phyloP scores from a whole-genome alignment of 2,113 vertebrate genomes.

The Dicerorhinus sumatrensis region DNA sequence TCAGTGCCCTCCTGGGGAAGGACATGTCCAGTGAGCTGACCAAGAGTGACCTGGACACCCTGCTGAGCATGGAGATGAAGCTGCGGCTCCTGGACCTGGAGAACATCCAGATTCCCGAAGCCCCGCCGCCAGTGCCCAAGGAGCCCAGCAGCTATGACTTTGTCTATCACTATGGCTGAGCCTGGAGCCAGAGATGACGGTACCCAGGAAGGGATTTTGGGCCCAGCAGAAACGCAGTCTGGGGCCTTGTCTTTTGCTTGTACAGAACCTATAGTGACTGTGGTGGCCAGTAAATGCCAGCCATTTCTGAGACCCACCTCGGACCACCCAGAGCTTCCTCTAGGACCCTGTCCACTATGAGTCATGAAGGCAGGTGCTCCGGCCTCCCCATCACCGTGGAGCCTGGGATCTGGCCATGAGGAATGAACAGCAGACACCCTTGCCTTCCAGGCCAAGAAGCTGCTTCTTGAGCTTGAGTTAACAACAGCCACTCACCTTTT shows the following conservation, averaged over 20 bases:
- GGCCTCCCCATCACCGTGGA: not conserved
- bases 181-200: conserved; percentile 63
- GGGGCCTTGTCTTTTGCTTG: conserved; percentile 78
- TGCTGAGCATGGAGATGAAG: conserved; percentile 99
- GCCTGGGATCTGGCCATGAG: not conserved
- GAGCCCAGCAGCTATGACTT: conserved; percentile 99
- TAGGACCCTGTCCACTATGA: not conserved
- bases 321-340: conserved; percentile 34
- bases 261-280: conserved; percentile 64
- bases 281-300: conserved; percentile 48
- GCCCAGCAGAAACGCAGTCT: conserved; percentile 66
- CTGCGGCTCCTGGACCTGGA: conserved; percentile 97
- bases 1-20: conserved; percentile 96
- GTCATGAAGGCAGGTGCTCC: not conserved
- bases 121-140: conserved; percentile 95
- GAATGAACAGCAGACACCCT: not conserved
- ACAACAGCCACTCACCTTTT: not conserved
- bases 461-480: not conserved
- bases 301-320: conserved; percentile 9
- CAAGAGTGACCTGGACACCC: conserved; percentile 96
- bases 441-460: not conserved
- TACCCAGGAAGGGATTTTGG: conserved; percentile 42
- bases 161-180: conserved; percentile 97
- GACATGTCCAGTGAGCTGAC: conserved; percentile 99
- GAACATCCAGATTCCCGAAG: conserved; percentile 97